phyloP scores from a whole-genome alignment of 2,113 vertebrate genomes.

The Cryptotis parvus region DNA sequence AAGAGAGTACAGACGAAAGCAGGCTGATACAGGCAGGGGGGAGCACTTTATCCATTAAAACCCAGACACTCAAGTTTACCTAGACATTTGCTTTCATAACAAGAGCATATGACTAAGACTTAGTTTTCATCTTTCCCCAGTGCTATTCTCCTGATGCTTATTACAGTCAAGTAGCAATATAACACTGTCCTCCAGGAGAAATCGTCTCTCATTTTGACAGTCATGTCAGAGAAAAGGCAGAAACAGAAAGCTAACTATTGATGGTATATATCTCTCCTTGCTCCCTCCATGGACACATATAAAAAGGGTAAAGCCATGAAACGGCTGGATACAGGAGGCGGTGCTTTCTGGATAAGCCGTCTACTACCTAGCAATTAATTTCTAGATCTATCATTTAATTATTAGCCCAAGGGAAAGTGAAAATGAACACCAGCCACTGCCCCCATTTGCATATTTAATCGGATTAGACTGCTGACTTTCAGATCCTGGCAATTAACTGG shows the following conservation, averaged over 20 bases:
- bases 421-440: conserved; percentile 79
- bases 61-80: background rate
- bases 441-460: conserved; percentile 85
- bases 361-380: conserved; percentile 82
- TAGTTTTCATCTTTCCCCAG: conserved; percentile 32
- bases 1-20: background rate
- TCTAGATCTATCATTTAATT: conserved; percentile 85
- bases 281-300: background rate
- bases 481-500: conserved; percentile 85
- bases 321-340: conserved; percentile 26
- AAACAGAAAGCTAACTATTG: conserved; percentile 42
- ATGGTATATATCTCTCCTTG: background rate
- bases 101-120: conserved; percentile 16
- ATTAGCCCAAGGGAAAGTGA: conserved; percentile 82
- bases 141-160: conserved; percentile 62
- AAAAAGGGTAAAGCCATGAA: background rate
- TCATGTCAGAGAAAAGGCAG: conserved; percentile 45
- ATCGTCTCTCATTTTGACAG: conserved; percentile 67
- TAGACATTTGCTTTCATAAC: conserved; percentile 27
- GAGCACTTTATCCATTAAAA: background rate
- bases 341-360: conserved; percentile 64
- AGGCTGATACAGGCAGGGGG: background rate
- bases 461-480: conserved; percentile 84
- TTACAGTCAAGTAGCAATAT: conserved; percentile 69
- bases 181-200: conserved; percentile 53